A percentile compares a stretch with the other conserved stretches of the same genome.
Conservation (phyloP, 2,113 vertebrate species). For the Notothenia rossii region DNA sequence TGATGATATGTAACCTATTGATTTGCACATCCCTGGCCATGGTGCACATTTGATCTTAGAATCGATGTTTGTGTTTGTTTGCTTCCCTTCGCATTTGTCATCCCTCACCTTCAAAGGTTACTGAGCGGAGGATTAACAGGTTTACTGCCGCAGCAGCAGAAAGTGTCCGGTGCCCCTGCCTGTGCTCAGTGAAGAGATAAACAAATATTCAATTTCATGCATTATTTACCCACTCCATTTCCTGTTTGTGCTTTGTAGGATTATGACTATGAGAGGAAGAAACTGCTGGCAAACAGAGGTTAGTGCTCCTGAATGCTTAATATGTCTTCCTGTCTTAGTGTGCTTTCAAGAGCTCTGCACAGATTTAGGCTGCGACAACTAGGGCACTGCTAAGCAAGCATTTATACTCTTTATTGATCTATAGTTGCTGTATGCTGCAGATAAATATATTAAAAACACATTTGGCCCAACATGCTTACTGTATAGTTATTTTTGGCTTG, state of each 20-base stretch:
- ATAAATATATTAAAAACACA: constrained; percentile 13
- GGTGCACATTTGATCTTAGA: constrained; percentile 26
- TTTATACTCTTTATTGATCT: constrained; percentile 20
- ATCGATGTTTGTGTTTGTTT: constrained; percentile 36
- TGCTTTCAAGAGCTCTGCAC: constrained; percentile 9
- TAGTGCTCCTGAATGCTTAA: constrained; percentile 62
- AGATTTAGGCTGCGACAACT: constrained; percentile 18
- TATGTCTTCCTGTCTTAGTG: constrained; percentile 17
- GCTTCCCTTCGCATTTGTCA: constrained; percentile 22
- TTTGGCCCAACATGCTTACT: background rate
- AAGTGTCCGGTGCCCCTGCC: constrained; percentile 27
- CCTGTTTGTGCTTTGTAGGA: constrained; percentile 75
- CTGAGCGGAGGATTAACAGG: constrained; percentile 42
- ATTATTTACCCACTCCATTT: constrained; percentile 66
- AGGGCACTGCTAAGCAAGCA: constrained; percentile 9
- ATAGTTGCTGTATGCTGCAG: background rate
- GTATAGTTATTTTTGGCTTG: constrained; percentile 23
- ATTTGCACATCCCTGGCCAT: constrained; percentile 19
- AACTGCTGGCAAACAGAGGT: constrained; percentile 84
- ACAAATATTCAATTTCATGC: constrained; percentile 62
- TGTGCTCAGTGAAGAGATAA: constrained; percentile 29
- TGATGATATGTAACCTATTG: constrained; percentile 6
- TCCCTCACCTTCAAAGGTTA: constrained; percentile 39
- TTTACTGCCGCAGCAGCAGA: constrained; percentile 45
- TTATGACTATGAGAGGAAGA: constrained; percentile 87